Evolutionary conservation across 2,113 vertebrate species (phyloP).

Genomic region (Thomomys bottae): DNA sequence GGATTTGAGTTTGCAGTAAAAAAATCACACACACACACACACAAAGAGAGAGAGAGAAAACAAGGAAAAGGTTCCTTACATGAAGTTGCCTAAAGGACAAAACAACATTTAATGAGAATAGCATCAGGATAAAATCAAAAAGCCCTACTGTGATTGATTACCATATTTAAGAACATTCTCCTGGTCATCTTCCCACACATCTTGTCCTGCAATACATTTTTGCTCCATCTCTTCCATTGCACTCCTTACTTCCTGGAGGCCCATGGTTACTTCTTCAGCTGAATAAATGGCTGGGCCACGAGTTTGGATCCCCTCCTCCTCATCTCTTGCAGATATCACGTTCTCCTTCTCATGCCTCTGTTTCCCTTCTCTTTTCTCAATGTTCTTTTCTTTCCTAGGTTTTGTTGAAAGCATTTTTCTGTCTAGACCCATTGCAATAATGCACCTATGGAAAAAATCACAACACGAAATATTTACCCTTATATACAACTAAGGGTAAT

Average conservation of each 20-base stretch:
- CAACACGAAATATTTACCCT: not conserved
- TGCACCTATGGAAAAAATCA: conserved; percentile 87
- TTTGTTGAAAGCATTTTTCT: conserved; percentile 88
- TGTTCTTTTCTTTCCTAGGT: conserved; percentile 78
- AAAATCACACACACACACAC: too few species aligned
- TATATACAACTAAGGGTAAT: not conserved
- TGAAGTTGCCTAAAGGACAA: not conserved
- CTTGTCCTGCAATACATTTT: not conserved
- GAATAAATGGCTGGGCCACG: not conserved
- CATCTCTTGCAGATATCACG: not conserved
- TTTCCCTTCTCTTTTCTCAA: conserved; percentile 48
- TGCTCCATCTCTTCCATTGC: conserved; percentile 54
- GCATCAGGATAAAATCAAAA: not conserved
- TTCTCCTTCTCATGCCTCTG: not conserved
- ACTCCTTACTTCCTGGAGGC: conserved; percentile 34
- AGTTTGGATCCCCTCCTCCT: not conserved
- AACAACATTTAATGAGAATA: not conserved
- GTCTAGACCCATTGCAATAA: conserved; percentile 93
- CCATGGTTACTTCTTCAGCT: not conserved
- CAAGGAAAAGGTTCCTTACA: not conserved
- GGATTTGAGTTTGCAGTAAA: too few species aligned
- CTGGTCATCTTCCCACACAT: conserved; percentile 62
- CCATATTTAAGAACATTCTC: conserved; percentile 77
- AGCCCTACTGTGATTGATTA: not conserved
- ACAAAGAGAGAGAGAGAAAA: too few species aligned